Base-by-base conservation (phyloP, 2,888 invertebrate genomes). In the Bembecia ichneumoniformis region DNA sequence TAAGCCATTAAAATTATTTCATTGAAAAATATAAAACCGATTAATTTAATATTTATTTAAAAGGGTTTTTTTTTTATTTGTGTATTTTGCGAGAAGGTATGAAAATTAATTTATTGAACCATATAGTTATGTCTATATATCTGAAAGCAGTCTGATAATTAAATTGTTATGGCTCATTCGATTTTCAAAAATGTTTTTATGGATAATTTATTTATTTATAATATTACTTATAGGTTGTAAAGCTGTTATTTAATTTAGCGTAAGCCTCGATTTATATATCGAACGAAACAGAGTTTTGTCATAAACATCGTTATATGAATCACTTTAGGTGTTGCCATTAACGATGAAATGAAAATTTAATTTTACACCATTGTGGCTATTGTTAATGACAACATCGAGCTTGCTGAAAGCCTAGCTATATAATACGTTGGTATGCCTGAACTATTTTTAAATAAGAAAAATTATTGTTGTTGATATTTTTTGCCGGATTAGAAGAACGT, bases 141-240 rank as follows among this genome's bases (percentile, higher is more conserved):
- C 28, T 9, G 28, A 28, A 5, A 28, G 7, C 77, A 58, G 71
- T 67, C 76, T 80, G 83, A 84, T 83, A 82, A 82, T 83, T 80
- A 82, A 81, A 79, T 82, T 77, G 82, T 82, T 82, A 74, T 75
- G 76, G 77, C 79, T 79, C 73, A 64, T 68, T 70, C 66, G 73
- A 72, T 68, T 68, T 62, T 74, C 68, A 66, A 66, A 64, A 68
- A 54, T 60, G 63, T 62, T 68, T 74, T 75, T 68, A 76, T 71
- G 55, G 50, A 71, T 71, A 79, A 75, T 82, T 82, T 83, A 82
- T 82, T 82, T 82, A 59, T 63, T 69, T 79, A 80, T 40, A 75
- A 28, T 28, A 2, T 28, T 7, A 28, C 67, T 78, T 77, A 77
- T 40, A 40, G 11, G 44, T 44, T 49, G 64, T 71, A 57, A 73